Conservation (phyloP, 2,888 invertebrate species). For the Caenorhabditis wallacei region DNA sequence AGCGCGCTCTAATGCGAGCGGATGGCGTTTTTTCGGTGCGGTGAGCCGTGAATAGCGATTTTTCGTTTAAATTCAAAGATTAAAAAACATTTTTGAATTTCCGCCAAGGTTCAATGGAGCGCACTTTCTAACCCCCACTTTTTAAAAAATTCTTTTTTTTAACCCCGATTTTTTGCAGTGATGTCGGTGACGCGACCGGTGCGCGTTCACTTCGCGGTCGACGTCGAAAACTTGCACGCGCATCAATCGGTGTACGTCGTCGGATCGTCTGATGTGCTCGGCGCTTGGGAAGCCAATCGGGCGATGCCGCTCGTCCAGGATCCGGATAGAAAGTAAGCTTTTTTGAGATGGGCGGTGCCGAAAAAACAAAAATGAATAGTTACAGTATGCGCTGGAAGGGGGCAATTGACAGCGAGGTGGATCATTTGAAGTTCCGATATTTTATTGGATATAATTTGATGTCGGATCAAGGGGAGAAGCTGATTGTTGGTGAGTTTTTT, state of each 20-base stretch:
- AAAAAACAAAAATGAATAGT: slow-evolving; percentile 4
- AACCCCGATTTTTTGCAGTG: slow-evolving; percentile 41
- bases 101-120: not conserved
- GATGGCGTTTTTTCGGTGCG: no score
- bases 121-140: not conserved
- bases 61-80: no score
- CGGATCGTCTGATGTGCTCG: slow-evolving; percentile 75
- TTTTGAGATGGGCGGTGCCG: not conserved
- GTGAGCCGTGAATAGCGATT: no score
- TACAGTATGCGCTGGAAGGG: slow-evolving; percentile 75
- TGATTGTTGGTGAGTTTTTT: slow-evolving; percentile 59
- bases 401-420: slow-evolving; percentile 68
- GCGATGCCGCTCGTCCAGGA: slow-evolving; percentile 74
- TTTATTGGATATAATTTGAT: slow-evolving; percentile 80
- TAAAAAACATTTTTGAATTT: not conserved
- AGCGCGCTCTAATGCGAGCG: no score
- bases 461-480: slow-evolving; percentile 70
- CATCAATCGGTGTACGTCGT: slow-evolving; percentile 79
- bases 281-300: slow-evolving; percentile 76
- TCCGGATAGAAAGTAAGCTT: slow-evolving; percentile 50
- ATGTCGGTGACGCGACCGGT: slow-evolving; percentile 64
- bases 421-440: slow-evolving; percentile 80
- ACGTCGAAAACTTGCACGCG: slow-evolving; percentile 69
- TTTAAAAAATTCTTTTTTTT: not conserved
- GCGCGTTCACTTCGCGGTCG: slow-evolving; percentile 79